Base-by-base conservation (phyloP, 2,113 vertebrate genomes). In the Antechinus stuartii region DNA sequence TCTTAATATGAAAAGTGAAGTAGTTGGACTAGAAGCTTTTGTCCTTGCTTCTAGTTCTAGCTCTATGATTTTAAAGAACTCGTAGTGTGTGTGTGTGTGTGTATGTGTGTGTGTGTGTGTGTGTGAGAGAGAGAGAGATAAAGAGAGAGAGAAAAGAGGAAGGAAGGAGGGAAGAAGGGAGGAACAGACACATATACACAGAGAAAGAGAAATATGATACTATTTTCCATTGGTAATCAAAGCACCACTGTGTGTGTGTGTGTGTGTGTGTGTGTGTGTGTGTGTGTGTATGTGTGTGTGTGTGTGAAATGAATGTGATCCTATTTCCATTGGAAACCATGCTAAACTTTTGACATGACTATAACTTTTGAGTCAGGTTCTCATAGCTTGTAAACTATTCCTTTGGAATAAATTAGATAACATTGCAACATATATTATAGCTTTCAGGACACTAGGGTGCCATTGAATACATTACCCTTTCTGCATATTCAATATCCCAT, bases 391-490 rank as follows among this genome's bases (percentile, higher is more conserved):
- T n/a, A 93, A 52, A 42, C 52, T 90, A 92, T 46, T 96, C 91
- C 54, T 92, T 49, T 89, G 92, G n/a, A 54, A 84, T 3, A 42
- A 76, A 76, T 94, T 89, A 84, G 68, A 42, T 42, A n/a, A 8
- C n/a, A 42, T 84, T 84, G n/a, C 68, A 84, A 84, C n/a, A 84
- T 42, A 84, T 84, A 84, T 84, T 84, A 84, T 84, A 35, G n/a
- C n/a, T 84, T n/a, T 84, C 35, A 84, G 5, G 68, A 42, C 68
- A 42, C n/a, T 84, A n/a, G n/a, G 19, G n/a, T 84, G 35, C 68
- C n/a, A 42, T n/a, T 84, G 68, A 84, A 84, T 84, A 84, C 68
- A 84, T 84, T 84, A 84, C 68, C 68, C n/a, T 84, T 84, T 84
- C 68, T 84, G 16, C 68, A 84, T 84, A 84, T 84, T 42, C n/a